phyloP scores from a whole-genome alignment of 2,888 invertebrate species.

The Pyralis farinalis region DNA sequence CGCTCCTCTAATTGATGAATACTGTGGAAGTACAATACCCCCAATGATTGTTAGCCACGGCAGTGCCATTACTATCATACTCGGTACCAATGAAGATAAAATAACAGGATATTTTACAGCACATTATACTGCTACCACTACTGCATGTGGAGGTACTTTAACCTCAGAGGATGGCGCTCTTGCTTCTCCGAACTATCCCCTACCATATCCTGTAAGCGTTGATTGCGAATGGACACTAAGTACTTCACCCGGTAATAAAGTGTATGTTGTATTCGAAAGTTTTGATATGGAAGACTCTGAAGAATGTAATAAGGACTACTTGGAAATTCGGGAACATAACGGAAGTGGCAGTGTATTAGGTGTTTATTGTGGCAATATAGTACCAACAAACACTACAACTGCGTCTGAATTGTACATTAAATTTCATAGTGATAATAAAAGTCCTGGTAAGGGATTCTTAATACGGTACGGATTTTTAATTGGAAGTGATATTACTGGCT shows the following conservation, averaged over 20 bases:
- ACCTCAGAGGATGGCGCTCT: conserved; percentile 87
- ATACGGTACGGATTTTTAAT: conserved; percentile 86
- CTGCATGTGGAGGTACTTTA: conserved; percentile 91
- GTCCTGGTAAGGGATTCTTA: conserved; percentile 86
- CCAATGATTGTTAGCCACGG: conserved; percentile 86
- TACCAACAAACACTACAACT: conserved; percentile 82
- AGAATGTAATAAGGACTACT: conserved; percentile 90
- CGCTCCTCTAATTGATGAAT: conserved; percentile 83
- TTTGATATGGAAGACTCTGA: conserved; percentile 87
- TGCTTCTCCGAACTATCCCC: conserved; percentile 93
- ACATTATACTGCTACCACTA: conserved; percentile 63
- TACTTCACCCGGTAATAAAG: conserved; percentile 83
- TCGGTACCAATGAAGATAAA: conserved; percentile 47
- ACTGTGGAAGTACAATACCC: conserved; percentile 83
- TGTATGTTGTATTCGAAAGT: conserved; percentile 83
- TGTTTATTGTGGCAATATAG: conserved; percentile 85
- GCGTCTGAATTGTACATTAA: conserved; percentile 85
- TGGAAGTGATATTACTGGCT: conserved; percentile 85
- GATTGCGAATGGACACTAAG: conserved; percentile 87
- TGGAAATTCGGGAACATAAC: conserved; percentile 88
- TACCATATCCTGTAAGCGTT: conserved; percentile 83
- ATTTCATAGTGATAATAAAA: conserved; percentile 85
- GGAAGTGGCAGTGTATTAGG: conserved; percentile 83
- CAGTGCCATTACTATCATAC: conserved; percentile 78
- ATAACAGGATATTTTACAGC: conserved; percentile 54